These are phyloP conservation scores for Pseudeuparius sepicola DNA, from an alignment of 2,888 invertebrate species.

Conservation along the genomic window DNA sequence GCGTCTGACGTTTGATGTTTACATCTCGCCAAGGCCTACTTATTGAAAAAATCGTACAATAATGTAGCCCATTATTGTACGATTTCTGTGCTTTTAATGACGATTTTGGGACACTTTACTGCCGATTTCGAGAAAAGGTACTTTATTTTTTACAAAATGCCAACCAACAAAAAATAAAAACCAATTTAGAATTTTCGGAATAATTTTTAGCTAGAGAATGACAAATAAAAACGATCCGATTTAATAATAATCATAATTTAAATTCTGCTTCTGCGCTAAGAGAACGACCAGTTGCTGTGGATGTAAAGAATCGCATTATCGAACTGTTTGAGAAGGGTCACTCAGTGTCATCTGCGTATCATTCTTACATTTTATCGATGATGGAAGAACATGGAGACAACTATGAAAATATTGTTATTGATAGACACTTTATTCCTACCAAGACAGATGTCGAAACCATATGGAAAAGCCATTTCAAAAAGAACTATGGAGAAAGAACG, in stretches of 20 bases:
- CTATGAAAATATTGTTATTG: constrained; percentile 10
- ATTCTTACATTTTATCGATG: constrained; percentile 7
- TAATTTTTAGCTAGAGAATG: too few relatives aligned
- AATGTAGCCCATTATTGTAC: too few relatives aligned
- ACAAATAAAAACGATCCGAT: too few relatives aligned
- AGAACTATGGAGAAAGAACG: constrained; percentile 9
- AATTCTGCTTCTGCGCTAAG: not conserved
- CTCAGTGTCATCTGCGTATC: constrained; percentile 7
- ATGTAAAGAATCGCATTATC: constrained; percentile 7
- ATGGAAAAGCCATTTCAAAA: constrained; percentile 10
- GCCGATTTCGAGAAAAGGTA: too few relatives aligned
- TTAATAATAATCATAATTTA: constrained; percentile 2
- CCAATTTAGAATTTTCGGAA: too few relatives aligned
- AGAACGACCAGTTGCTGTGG: constrained; percentile 1
- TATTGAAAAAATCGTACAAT: too few relatives aligned
- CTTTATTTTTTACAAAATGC: too few relatives aligned
- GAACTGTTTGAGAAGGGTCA: constrained; percentile 11
- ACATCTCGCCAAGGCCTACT: too few relatives aligned
- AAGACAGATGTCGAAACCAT: constrained; percentile 10
- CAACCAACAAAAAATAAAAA: too few relatives aligned
- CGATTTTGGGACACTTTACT: too few relatives aligned
- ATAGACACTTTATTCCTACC: constrained; percentile 11
- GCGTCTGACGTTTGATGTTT: too few relatives aligned
- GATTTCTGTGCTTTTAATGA: too few relatives aligned
- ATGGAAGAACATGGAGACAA: constrained; percentile 8